These are phyloP conservation scores for Serrognathus titanus DNA, from an alignment of 2,888 invertebrate genomes.

Conservation along the genomic window DNA sequence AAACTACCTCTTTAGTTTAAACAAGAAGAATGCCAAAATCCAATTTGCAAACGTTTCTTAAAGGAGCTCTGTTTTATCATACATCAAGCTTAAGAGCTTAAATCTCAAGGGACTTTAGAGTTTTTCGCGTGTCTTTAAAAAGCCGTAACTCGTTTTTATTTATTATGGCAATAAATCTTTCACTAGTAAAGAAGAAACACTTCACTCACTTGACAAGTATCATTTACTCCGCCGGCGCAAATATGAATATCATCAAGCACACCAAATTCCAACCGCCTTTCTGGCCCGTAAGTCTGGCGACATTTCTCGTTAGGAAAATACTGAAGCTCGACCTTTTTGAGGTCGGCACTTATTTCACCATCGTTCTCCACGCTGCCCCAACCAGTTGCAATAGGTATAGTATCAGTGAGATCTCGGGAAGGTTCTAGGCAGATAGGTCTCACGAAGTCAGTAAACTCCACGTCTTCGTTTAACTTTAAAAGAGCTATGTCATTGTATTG, in stretches of 20 bases:
- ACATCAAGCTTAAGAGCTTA: no score
- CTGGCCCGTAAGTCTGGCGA: slow-evolving; percentile 30
- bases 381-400: slow-evolving; percentile 46
- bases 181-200: not conserved
- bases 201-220: slow-evolving; percentile 52
- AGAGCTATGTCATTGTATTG: slow-evolving; percentile 55
- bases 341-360: slow-evolving; percentile 31
- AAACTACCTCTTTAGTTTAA: not conserved
- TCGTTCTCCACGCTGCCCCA: slow-evolving; percentile 44
- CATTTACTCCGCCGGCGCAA: slow-evolving; percentile 51
- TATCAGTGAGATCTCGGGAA: slow-evolving; percentile 17
- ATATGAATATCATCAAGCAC: slow-evolving; percentile 45
- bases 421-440: slow-evolving; percentile 50
- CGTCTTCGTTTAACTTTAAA: slow-evolving; percentile 43
- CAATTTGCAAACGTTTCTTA: no score
- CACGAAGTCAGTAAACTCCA: slow-evolving; percentile 41
- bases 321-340: slow-evolving; percentile 48
- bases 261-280: slow-evolving; percentile 39
- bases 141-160: no score
- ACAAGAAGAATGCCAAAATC: no score
- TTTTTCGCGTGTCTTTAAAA: no score
- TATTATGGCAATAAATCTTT: not conserved
- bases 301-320: slow-evolving; percentile 39
- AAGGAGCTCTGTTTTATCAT: no score
- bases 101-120: no score